Conservation (phyloP, 2,797 vertebrate species). For the Liparis tanakae region DNA sequence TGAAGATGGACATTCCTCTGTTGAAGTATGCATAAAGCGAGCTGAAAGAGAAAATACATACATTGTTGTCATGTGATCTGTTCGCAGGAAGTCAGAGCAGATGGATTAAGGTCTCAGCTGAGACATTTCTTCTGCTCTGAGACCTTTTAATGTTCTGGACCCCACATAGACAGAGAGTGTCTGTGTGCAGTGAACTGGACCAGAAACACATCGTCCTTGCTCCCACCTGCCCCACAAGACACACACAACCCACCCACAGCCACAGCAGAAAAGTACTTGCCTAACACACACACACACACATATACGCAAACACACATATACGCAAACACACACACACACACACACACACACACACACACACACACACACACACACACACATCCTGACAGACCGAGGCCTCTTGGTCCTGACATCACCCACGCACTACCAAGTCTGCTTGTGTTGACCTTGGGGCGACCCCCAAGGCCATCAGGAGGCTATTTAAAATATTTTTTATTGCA, state of each 20-base stretch:
- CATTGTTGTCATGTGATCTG: slow-evolving; percentile 18
- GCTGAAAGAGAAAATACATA: slow-evolving; percentile 12
- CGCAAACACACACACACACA: background rate
- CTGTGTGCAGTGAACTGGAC: slow-evolving; percentile 62
- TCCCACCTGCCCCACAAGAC: slow-evolving; percentile 20
- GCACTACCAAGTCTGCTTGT: slow-evolving; percentile 58
- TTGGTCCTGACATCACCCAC: slow-evolving; percentile 70
- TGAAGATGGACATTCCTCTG: background rate
- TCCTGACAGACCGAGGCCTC: slow-evolving; percentile 52
- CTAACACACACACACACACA: background rate
- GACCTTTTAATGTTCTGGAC: slow-evolving; percentile 54
- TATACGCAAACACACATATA: slow-evolving; percentile 8
- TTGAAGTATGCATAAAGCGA: background rate
- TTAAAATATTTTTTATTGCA: slow-evolving; percentile 38
- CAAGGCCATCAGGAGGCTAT: slow-evolving; percentile 49
- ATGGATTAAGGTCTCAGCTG: slow-evolving; percentile 30
- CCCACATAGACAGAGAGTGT: slow-evolving; percentile 49
- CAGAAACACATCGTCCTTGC: slow-evolving; percentile 43
- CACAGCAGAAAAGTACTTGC: slow-evolving; percentile 4
- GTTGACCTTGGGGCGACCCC: slow-evolving; percentile 66
- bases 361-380: slow-evolving; percentile 9
- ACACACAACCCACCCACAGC: slow-evolving; percentile 23
- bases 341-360: slow-evolving; percentile 2
- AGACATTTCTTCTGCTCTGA: slow-evolving; percentile 49
- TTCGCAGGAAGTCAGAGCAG: slow-evolving; percentile 35